A percentile compares a stretch with the other conserved stretches of the same genome.
Conservation (phyloP, 2,888 invertebrate species). For the Cheilosia pagana region DNA sequence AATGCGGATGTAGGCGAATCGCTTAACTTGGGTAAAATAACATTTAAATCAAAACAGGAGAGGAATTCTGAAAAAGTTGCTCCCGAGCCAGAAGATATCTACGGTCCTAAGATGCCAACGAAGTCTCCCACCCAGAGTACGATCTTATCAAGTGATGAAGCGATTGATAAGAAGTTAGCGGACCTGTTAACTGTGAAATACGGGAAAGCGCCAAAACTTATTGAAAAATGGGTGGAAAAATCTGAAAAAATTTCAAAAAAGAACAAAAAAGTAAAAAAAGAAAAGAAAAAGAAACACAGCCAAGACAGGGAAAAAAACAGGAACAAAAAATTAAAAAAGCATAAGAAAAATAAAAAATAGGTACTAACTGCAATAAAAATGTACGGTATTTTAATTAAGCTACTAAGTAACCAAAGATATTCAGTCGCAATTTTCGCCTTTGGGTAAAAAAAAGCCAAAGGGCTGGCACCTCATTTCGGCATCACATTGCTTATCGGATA, state of each 20-base stretch:
- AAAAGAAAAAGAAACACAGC: constrained; percentile 56
- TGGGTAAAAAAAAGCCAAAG: no score
- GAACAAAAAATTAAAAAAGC: constrained; percentile 75
- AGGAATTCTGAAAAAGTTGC: constrained; percentile 52
- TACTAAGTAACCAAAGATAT: no score
- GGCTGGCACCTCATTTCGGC: no score
- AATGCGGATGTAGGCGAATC: constrained; percentile 1
- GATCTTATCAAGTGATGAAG: constrained; percentile 41
- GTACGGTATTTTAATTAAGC: no score
- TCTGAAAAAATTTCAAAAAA: constrained; percentile 44
- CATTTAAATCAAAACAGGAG: constrained; percentile 77
- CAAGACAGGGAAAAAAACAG: constrained; percentile 65
- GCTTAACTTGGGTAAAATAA: constrained; percentile 74
- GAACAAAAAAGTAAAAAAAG: constrained; percentile 41
- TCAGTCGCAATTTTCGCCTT: no score
- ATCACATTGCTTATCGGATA: no score
- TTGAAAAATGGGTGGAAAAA: constrained; percentile 79
- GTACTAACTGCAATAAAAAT: no score
- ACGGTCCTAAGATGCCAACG: constrained; percentile 79
- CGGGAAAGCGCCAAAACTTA: constrained; percentile 9
- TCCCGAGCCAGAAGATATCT: constrained; percentile 69
- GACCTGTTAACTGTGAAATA: constrained; percentile 74
- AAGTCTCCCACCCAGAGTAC: constrained; percentile 38
- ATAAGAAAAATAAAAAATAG: constrained; percentile 62
- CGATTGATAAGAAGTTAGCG: constrained; percentile 77